Evolutionary conservation across 2,888 invertebrate species (phyloP), one percentile per base, ranked within the genome.

Genomic region (Ophraella communa): DNA sequence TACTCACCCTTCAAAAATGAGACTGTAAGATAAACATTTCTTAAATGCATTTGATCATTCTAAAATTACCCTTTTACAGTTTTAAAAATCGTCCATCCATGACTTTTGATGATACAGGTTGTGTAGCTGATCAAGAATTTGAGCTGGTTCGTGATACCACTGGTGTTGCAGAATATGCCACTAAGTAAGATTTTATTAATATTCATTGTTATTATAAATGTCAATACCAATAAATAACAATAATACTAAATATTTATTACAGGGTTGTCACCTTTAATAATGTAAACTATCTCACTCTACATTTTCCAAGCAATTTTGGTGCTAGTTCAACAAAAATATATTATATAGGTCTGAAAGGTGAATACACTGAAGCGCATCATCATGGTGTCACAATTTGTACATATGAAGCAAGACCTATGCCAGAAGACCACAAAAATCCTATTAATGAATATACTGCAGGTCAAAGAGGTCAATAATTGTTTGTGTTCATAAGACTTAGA

Each of bases 261-360:
- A 97, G 96, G 81, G 89, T 95, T 64, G 95, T 95, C 0, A 93
- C 92, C 73, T 99, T 99, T 84, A 92, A 94, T 59, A 92, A 91
- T 27, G 93, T 97, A 4, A 87, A 92, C 74, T 93, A 98, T 83
- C 84, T 99, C 67, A 90, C 94, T 2, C 86, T 99, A 76, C 93
- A 97, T 83, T 95, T 98, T 79, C 94, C 95, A 7, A 86, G 86
- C 14, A 97, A 96, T 83, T 95, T 91, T 83, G 96, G 96, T 20
- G 88, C 86, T 17, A 94, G 94, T n/a, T 87, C 83, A 54, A 94
- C 95, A 1, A 89, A 88, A 77, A 89, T 98, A 67, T 94, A 92
- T 80, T 99, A 98, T 79, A 98, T 99, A 78, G 98, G 96, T 8
- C 85, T 99, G 44, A 90, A 91, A 79, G 99, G 98, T 20, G 98